Evolutionary conservation across 2,113 vertebrate species (phyloP).

Genomic region (Capra hircus): DNA sequence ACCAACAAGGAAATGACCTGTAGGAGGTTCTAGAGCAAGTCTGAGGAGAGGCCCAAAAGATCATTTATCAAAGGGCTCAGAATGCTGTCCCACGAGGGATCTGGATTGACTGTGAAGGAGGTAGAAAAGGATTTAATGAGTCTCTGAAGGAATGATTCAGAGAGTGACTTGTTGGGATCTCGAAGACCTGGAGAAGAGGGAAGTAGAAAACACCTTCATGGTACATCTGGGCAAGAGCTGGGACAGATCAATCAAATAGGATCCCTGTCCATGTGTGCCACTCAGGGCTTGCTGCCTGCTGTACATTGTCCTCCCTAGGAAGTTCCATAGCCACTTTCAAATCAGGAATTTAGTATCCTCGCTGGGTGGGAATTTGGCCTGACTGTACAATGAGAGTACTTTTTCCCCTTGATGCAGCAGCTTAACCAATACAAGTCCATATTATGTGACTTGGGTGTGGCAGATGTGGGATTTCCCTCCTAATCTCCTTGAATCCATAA

Average conservation of each 20-base stretch:
- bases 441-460: not conserved
- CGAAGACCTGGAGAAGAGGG: not conserved
- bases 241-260: not conserved
- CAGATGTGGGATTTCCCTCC: not conserved
- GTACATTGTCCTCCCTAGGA: not conserved
- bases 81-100: not conserved
- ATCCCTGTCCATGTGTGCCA: not conserved
- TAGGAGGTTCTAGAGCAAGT: not conserved
- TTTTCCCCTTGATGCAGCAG: not conserved
- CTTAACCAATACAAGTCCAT: not conserved
- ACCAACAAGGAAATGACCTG: not conserved
- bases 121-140: not conserved
- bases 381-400: not conserved
- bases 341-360: not conserved
- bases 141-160: not conserved
- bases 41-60: not conserved
- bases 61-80: not conserved
- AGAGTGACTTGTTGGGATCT: not conserved
- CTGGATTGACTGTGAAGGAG: not conserved
- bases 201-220: not conserved
- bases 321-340: not conserved
- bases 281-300: not conserved
- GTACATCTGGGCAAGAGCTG: not conserved
- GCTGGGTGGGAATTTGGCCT: not conserved
- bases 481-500: not conserved